Conservation (phyloP, 2,888 invertebrate species). For the Spodoptera exigua region DNA sequence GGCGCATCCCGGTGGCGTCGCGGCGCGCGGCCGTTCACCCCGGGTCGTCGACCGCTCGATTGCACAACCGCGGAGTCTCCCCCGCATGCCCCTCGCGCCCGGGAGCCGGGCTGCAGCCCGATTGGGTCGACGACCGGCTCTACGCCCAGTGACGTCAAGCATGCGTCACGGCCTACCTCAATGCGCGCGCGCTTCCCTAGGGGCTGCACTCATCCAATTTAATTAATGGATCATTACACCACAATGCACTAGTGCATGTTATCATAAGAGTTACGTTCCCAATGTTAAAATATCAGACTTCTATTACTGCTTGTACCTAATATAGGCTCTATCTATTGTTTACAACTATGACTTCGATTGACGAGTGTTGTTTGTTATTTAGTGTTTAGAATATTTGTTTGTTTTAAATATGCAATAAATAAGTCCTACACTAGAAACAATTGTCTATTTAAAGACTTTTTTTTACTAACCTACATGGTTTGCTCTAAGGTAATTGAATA, state of each 20-base stretch:
- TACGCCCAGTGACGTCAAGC: constrained; percentile 82
- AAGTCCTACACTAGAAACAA: no score
- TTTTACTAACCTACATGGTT: no score
- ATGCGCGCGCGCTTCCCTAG: constrained; percentile 88
- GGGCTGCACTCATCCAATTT: constrained; percentile 84
- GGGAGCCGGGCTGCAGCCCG: constrained; percentile 80
- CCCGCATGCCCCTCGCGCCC: constrained; percentile 71
- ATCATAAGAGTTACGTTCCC: constrained; percentile 25
- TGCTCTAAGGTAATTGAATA: neutral
- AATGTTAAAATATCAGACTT: constrained; percentile 14
- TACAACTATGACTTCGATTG: neutral
- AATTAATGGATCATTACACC: constrained; percentile 67
- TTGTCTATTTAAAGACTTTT: no score
- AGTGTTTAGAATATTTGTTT: no score
- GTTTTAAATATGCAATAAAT: no score
- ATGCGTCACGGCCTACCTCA: constrained; percentile 90
- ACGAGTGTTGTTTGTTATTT: no score
- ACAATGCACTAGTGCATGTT: constrained; percentile 40
- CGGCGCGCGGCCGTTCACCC: constrained; percentile 86
- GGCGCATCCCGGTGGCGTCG: constrained; percentile 89
- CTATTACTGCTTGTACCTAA: constrained; percentile 7
- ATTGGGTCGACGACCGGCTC: constrained; percentile 81
- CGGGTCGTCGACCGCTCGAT: constrained; percentile 87
- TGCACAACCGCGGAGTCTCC: constrained; percentile 82
- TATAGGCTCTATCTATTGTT: constrained; percentile 16